Conservation (phyloP, 2,113 vertebrate genomes). For the Columba janthina region DNA sequence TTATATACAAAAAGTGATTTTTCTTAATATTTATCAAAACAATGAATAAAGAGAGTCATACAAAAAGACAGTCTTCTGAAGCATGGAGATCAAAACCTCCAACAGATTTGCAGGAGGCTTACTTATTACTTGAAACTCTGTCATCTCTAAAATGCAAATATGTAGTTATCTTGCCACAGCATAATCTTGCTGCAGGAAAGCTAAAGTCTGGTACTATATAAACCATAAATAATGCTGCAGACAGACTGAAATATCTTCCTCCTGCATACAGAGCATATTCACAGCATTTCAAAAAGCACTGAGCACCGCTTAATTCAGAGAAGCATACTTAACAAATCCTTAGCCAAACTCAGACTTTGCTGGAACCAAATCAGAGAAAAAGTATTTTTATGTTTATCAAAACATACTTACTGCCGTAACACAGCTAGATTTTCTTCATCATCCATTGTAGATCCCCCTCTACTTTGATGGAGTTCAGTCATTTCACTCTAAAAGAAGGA, state of each 20-base stretch:
- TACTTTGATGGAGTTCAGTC: constrained; percentile 77
- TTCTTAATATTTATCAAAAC: neutral
- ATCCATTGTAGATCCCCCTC: constrained; percentile 84
- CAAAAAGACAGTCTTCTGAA: neutral
- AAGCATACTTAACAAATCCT: neutral
- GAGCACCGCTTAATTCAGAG: neutral
- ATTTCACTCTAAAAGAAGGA: constrained; percentile 74
- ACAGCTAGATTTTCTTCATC: constrained; percentile 95
- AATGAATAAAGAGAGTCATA: neutral
- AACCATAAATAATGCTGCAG: neutral
- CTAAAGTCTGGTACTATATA: neutral
- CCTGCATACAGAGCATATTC: neutral
- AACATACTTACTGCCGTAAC: constrained; percentile 84
- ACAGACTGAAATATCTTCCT: neutral
- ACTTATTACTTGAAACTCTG: neutral
- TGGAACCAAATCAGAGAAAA: neutral
- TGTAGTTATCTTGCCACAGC: neutral
- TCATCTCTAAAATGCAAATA: neutral
- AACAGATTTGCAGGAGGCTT: neutral
- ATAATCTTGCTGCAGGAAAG: neutral
- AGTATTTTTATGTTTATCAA: neutral
- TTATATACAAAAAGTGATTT: neutral
- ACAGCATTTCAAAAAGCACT: neutral
- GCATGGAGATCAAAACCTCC: neutral
- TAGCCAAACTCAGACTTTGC: neutral